Evolutionary conservation across 2,797 vertebrate genomes (phyloP), one percentile per base, ranked within the genome.

Genomic region (Florisuga fusca): DNA sequence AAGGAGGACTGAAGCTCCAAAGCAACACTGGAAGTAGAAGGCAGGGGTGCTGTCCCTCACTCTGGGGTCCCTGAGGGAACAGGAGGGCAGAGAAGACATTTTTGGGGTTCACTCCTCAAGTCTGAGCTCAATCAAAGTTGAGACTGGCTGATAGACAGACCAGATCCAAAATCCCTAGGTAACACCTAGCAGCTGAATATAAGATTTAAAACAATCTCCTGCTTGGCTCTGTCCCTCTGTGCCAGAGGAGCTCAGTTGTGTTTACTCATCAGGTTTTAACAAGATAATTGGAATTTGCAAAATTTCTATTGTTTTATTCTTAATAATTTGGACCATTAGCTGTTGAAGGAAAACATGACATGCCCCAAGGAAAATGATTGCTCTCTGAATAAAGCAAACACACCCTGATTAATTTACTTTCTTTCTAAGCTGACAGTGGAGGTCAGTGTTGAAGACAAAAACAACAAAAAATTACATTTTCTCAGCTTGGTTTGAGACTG

Each of bases 401-500:
- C 43, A 10, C 45, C 38, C 45, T 63, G 80, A 74, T 90, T 77
- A 75, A 79, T 94, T 91, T 54, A 71, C 64, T 91, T 79, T 38
- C 75, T 71, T 33, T 51, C 73, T 7, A 53, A 71, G 57, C 1
- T 74, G 88, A 82, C 90, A 93, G 80, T 58, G 84, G 73, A 81
- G 67, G 74, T 87, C 79, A 67, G 59, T 0, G 1, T 87, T 61
- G 67, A 89, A 90, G 76, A 93, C 84, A 68, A 82, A 3, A 73
- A 76, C 38, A 41, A 41, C 38, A 46, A 46, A 46, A 96, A 95
- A 94, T 77, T 62, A 27, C 78, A 77, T 95, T 93, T 93, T 92
- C 91, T 87, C 58, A 17, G 75, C 16, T 68, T 50, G 58, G 43
- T 89, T 85, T 77, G 21, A 10, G 87, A 12, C 20, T 83, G 82